phyloP scores from a whole-genome alignment of 2,797 vertebrate species.

The Acrossocheilus wenchowensis region DNA sequence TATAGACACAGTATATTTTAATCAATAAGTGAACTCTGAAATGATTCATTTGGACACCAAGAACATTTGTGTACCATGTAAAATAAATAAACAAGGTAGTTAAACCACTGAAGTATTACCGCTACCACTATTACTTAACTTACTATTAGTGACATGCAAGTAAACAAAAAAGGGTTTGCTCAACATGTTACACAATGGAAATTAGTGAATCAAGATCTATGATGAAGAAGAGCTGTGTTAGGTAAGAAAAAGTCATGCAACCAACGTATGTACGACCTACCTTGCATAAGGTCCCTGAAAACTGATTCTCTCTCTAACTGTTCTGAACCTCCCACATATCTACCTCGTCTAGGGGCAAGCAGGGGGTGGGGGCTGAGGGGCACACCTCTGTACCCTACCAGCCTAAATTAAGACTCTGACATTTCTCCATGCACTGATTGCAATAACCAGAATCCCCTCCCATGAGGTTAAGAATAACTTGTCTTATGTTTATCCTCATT shows the following conservation, averaged over 20 bases:
- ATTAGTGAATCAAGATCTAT: neutral
- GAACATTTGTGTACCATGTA: neutral
- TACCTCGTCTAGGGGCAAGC: slow-evolving; percentile 12
- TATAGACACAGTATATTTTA: neutral
- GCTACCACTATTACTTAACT: neutral
- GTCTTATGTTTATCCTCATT: neutral
- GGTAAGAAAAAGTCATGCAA: neutral
- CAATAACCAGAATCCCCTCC: neutral
- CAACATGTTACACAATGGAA: neutral
- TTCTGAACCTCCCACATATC: slow-evolving; percentile 9
- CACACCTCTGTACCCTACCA: slow-evolving; percentile 31
- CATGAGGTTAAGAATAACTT: neutral
- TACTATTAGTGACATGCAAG: neutral
- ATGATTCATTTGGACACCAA: neutral
- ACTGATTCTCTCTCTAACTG: slow-evolving; percentile 19
- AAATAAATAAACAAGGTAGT: neutral
- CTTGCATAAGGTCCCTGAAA: neutral
- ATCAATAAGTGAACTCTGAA: neutral
- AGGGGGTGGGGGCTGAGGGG: neutral
- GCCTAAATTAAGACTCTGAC: slow-evolving; percentile 67
- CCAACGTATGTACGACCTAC: slow-evolving; percentile 20
- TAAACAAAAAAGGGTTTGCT: neutral
- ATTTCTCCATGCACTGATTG: slow-evolving; percentile 46
- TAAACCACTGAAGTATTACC: neutral
- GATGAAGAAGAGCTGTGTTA: neutral